Base-by-base conservation (phyloP, 2,888 invertebrate species). In the Notodonta dromedarius region DNA sequence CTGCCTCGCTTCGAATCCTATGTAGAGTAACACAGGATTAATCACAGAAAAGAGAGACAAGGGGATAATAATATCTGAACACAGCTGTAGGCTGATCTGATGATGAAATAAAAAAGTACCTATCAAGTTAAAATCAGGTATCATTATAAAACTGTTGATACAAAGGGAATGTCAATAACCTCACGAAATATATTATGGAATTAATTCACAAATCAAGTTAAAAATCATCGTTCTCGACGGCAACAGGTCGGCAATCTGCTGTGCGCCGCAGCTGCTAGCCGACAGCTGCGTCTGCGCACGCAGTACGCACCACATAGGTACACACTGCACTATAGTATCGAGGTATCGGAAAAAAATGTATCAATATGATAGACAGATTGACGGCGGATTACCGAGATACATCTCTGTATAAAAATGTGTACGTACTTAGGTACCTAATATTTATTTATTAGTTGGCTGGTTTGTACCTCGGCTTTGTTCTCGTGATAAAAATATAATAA, bases 221-320 rank as follows among this genome's bases (percentile, higher is more conserved):
- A 53, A 32, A 53, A 53, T 53, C 13, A 32, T 53, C 52, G 52
- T 53, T 35, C 35, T 9, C 13, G 16, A 16, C 24, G 13, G 35
- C 52, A 35, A 16, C 52, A 53, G 52, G 52, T 53, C 50, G 50
- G 50, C 50, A 50, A 50, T 50, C 50, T 50, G 52, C 35, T 35
- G 24, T 51, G 35, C 52, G 52, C 14, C n/a, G 52, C 52, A 32
- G 52, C 52, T 24, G 32, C 13, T 7, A 35, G 13, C 24, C 52
- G 52, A 51, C 52, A 53, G 52, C 52, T 53, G 52, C 52, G 35
- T 35, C 32, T n/a, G 52, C 52, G 52, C 52, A 52, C 48, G 14
- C 48, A 48, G 48, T 9, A 16, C 16, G 16, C 51, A 51, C 35
- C 13, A 35, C 50, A 50, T 16, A 32, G 32, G 0, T 13, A 52